A percentile compares a stretch with the other conserved stretches of the same genome.
phyloP scores from a whole-genome alignment of 2,888 invertebrate genomes.

The Trilocha varians region DNA sequence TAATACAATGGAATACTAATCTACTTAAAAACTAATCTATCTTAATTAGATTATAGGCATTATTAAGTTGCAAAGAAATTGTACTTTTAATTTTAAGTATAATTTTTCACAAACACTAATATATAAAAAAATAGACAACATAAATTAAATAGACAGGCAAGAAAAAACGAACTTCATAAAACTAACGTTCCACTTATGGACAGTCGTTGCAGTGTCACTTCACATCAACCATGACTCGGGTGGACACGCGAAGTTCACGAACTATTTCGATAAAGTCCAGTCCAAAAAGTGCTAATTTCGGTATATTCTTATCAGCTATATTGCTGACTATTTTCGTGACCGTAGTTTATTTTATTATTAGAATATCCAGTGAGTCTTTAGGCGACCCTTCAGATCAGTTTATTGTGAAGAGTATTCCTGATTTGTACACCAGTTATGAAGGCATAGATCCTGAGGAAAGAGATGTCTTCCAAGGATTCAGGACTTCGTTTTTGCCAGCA shows the following conservation, averaged over 20 bases:
- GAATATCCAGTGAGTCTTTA: conserved; percentile 31
- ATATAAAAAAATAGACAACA: too few relatives aligned
- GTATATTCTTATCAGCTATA: conserved; percentile 34
- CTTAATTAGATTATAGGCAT: too few relatives aligned
- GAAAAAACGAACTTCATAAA: too few relatives aligned
- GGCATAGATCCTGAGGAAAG: conserved; percentile 68
- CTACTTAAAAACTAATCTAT: too few relatives aligned
- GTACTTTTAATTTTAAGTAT: too few relatives aligned
- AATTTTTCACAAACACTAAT: too few relatives aligned
- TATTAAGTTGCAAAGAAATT: too few relatives aligned
- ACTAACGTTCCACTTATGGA: conserved; percentile 48
- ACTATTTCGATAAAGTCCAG: conserved; percentile 36
- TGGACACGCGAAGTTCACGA: conserved; percentile 40
- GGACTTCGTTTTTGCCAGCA: conserved; percentile 76
- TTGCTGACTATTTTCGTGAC: conserved; percentile 25
- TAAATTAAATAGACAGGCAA: too few relatives aligned
- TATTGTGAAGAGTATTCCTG: conserved; percentile 46
- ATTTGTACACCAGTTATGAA: conserved; percentile 48
- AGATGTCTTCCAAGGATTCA: conserved; percentile 74
- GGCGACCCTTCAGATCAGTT: conserved; percentile 53
- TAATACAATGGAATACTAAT: too few relatives aligned
- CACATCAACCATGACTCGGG: conserved; percentile 58
- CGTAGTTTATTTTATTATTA: conserved; percentile 35
- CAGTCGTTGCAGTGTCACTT: conserved; percentile 42
- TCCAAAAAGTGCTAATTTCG: conserved; percentile 39